Percentiles rank a stretch among this genome's conserved stretches.
Evolutionary conservation across 1,140 invertebrate genomes (phyloP).

Genomic region (Lysiphlebus fabarum): DNA sequence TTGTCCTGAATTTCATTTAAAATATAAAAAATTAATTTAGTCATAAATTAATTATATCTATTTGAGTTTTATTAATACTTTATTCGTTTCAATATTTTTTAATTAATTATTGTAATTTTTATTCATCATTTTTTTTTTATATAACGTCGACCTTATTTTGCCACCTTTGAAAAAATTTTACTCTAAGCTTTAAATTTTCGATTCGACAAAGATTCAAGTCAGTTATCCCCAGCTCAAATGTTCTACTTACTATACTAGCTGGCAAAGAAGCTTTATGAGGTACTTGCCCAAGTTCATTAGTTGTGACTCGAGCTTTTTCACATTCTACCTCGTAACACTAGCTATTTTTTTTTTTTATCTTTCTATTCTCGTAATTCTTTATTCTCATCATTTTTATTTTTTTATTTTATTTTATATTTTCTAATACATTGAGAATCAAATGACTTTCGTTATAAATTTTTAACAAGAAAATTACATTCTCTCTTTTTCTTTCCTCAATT

Average conservation of each 20-base stretch:
- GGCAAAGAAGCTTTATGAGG: constrained; percentile 5
- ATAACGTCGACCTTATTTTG: no score
- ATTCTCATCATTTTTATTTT: neutral
- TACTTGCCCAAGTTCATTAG: constrained; percentile 16
- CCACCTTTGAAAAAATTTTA: no score
- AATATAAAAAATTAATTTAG: no score
- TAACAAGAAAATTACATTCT: neutral
- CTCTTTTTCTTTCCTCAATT: no score
- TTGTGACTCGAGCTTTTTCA: constrained; percentile 3
- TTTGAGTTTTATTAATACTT: no score
- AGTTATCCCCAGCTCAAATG: neutral
- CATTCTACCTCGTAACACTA: neutral
- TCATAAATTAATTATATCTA: no score
- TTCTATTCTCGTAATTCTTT: neutral
- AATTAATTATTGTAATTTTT: no score
- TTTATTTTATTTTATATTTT: neutral
- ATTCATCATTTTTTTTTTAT: no score
- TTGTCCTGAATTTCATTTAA: neutral
- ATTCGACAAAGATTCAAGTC: neutral
- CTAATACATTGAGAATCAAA: neutral
- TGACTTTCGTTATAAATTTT: constrained; percentile 1
- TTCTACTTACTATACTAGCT: neutral
- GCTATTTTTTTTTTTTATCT: neutral
- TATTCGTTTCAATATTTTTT: no score
- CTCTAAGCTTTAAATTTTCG: neutral